Evolutionary conservation across 2,113 vertebrate species (phyloP).

Genomic region (Lycaon pictus): DNA sequence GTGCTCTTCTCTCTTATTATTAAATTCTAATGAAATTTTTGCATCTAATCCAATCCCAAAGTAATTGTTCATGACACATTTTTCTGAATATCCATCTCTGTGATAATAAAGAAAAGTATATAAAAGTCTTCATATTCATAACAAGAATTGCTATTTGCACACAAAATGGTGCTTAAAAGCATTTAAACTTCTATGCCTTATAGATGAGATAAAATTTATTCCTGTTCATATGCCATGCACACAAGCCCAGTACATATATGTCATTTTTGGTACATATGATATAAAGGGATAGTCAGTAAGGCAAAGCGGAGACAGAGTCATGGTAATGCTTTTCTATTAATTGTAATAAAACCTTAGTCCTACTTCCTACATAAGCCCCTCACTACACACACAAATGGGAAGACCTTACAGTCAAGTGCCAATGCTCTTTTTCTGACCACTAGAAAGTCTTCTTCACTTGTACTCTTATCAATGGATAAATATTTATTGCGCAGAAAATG

Average conservation of each 20-base stretch:
- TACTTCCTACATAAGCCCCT: neutral
- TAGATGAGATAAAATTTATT: neutral
- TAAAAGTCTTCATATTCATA: slow-evolving; percentile 39
- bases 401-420: neutral
- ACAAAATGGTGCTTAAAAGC: neutral
- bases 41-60: slow-evolving; percentile 98
- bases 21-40: slow-evolving; percentile 99
- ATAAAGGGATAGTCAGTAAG: neutral
- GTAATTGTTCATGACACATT: slow-evolving; percentile 99
- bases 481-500: neutral
- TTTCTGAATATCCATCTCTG: slow-evolving; percentile 98
- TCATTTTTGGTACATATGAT: neutral
- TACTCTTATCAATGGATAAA: neutral
- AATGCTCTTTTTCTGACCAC: neutral
- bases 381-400: neutral
- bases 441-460: neutral
- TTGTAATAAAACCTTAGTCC: neutral
- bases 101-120: slow-evolving; percentile 50
- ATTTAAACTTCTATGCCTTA: neutral
- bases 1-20: slow-evolving; percentile 98
- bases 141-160: neutral
- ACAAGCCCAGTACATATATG: fast-evolving
- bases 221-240: fast-evolving
- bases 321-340: neutral
- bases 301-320: neutral